These are phyloP conservation scores for Scylla paramamosain DNA, from an alignment of 1,140 invertebrate genomes.

Conservation along the genomic window DNA sequence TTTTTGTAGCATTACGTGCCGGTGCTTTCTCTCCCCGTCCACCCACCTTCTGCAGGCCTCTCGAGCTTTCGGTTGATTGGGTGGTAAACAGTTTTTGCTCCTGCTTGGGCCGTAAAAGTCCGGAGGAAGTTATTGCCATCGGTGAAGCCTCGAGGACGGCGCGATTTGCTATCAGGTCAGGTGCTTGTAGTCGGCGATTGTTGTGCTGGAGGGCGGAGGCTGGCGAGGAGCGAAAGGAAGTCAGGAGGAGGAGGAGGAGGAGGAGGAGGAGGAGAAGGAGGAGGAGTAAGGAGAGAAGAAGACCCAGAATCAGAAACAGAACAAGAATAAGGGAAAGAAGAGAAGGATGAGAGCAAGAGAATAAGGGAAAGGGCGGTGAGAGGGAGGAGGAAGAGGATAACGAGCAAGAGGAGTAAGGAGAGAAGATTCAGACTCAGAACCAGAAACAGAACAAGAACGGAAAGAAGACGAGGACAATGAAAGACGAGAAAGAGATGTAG, in stretches of 20 bases:
- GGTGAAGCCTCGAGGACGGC: background rate
- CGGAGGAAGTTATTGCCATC: background rate
- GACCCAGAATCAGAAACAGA: background rate
- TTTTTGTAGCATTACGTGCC: background rate
- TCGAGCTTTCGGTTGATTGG: background rate
- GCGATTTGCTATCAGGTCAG: no score
- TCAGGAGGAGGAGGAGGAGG: background rate
- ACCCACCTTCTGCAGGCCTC: background rate
- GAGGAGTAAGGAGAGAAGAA: background rate
- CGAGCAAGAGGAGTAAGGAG: background rate
- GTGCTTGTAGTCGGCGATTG: no score
- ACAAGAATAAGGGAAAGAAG: slow-evolving; percentile 1
- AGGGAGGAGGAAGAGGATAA: slow-evolving; percentile 15
- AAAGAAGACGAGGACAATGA: no score
- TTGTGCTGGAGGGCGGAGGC: background rate
- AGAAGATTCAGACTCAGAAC: background rate
- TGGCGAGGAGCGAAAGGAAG: background rate
- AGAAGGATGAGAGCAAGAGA: background rate
- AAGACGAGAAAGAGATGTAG: background rate
- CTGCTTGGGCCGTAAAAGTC: background rate
- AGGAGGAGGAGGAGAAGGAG: background rate
- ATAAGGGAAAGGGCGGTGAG: background rate
- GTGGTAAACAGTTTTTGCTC: background rate
- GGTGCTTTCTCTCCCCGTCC: background rate
- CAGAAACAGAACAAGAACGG: no score